phyloP scores from a whole-genome alignment of 2,797 vertebrate species.

The Chiroxiphia lanceolata region DNA sequence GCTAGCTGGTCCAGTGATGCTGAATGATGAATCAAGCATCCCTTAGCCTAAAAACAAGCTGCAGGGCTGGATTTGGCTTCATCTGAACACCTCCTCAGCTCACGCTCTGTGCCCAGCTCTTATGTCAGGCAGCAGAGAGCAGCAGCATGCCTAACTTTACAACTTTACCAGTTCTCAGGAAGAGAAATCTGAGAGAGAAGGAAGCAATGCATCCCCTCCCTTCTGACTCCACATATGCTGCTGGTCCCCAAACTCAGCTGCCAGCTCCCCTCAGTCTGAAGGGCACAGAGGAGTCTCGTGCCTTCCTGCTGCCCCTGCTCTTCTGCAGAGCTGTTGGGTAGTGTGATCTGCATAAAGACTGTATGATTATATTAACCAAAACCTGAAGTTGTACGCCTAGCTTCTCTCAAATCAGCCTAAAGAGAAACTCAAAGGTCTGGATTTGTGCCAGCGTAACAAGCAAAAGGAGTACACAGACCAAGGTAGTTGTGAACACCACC shows the following conservation, averaged over 20 bases:
- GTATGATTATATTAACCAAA: not conserved
- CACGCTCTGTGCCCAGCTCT: not conserved
- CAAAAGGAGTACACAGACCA: not conserved
- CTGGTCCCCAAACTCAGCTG: not conserved
- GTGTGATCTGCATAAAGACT: not conserved
- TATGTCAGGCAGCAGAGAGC: not conserved
- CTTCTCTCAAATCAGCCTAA: not conserved
- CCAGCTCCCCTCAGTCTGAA: not conserved
- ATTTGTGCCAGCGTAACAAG: not conserved
- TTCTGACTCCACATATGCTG: not conserved
- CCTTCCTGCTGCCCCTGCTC: not conserved
- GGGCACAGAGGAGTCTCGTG: not conserved
- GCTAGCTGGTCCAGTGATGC: fast-evolving
- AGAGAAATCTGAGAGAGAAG: not conserved
- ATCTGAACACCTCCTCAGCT: not conserved
- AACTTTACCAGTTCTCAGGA: not conserved
- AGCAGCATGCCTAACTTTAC: not conserved
- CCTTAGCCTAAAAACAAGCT: not conserved
- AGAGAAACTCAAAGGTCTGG: not conserved
- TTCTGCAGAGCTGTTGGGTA: not conserved
- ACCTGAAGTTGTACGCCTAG: not conserved
- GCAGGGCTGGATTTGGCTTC: not conserved
- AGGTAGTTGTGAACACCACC: not conserved
- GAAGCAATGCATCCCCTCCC: not conserved
- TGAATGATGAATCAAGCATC: not conserved